Conservation (phyloP, 2,797 vertebrate genomes). For the Lagorchestes hirsutus region DNA sequence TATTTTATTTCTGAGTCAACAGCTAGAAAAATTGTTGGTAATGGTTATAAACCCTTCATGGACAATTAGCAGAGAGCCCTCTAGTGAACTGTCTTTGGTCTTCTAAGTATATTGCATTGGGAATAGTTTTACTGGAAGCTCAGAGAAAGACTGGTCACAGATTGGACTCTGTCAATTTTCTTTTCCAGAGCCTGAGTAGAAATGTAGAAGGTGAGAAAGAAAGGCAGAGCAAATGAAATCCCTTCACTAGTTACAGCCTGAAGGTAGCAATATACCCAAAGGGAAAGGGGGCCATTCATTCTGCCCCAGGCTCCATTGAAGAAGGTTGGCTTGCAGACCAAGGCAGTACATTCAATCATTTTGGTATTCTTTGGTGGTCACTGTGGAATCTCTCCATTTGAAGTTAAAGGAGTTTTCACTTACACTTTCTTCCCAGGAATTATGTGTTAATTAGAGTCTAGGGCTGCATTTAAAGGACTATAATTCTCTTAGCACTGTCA, state of each 20-base stretch:
- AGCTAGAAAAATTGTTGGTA: not conserved
- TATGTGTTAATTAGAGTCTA: constrained; percentile 76
- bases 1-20: not conserved
- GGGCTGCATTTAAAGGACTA: constrained; percentile 55
- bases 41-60: not conserved
- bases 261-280: not conserved
- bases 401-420: constrained; percentile 72
- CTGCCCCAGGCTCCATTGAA: not conserved
- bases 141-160: not conserved
- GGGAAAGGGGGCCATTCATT: not conserved
- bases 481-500: constrained; percentile 65
- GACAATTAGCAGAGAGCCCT: not conserved
- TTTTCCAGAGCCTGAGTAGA: not conserved
- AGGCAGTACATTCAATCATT: constrained; percentile 15
- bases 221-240: not conserved
- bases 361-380: constrained; percentile 45
- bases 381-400: constrained; percentile 50
- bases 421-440: constrained; percentile 71
- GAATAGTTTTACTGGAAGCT: not conserved
- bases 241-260: not conserved
- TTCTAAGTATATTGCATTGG: not conserved
- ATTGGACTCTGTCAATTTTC: not conserved
- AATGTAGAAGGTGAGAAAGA: not conserved
- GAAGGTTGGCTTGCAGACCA: constrained; percentile 31
- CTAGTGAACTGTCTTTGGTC: constrained; percentile 8